A percentile compares a stretch with the other conserved stretches of the same genome.
Conservation (phyloP, 2,797 vertebrate species). For the Protosalanx chinensis region DNA sequence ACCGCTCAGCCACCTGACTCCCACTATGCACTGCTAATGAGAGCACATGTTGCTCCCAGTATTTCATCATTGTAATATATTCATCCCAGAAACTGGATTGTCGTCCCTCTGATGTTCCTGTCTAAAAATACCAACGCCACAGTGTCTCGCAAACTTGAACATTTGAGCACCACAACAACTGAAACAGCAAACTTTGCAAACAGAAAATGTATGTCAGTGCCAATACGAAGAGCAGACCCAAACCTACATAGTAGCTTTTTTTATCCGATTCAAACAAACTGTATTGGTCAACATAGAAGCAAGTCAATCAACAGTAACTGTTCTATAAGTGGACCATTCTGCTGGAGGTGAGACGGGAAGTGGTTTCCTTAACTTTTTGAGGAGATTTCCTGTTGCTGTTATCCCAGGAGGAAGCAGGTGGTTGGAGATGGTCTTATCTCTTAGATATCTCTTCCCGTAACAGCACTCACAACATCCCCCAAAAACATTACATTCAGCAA, state of each 20-base stretch:
- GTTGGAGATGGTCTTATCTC: conserved; percentile 31
- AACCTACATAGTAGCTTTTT: background rate
- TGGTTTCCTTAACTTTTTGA: conserved; percentile 36
- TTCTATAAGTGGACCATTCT: conserved; percentile 14
- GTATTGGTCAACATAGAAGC: background rate
- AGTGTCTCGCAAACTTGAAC: background rate
- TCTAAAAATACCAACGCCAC: background rate
- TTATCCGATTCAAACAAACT: background rate
- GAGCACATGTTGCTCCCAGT: background rate
- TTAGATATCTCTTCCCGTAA: conserved; percentile 7
- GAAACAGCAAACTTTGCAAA: too few relatives aligned
- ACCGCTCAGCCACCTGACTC: too few relatives aligned
- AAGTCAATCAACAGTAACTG: background rate
- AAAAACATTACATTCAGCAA: background rate
- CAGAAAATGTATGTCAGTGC: too few relatives aligned
- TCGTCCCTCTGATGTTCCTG: background rate
- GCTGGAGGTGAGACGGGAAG: conserved; percentile 30
- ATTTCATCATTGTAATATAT: background rate
- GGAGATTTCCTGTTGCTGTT: conserved; percentile 37
- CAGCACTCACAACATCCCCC: conserved; percentile 9
- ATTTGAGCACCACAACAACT: background rate
- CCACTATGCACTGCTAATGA: background rate
- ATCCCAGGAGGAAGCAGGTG: conserved; percentile 45
- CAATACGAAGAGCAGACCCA: background rate
- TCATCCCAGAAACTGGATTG: background rate